These are phyloP conservation scores for Liodrosophila aerea DNA, from an alignment of 2,888 invertebrate species.

Conservation along the genomic window DNA sequence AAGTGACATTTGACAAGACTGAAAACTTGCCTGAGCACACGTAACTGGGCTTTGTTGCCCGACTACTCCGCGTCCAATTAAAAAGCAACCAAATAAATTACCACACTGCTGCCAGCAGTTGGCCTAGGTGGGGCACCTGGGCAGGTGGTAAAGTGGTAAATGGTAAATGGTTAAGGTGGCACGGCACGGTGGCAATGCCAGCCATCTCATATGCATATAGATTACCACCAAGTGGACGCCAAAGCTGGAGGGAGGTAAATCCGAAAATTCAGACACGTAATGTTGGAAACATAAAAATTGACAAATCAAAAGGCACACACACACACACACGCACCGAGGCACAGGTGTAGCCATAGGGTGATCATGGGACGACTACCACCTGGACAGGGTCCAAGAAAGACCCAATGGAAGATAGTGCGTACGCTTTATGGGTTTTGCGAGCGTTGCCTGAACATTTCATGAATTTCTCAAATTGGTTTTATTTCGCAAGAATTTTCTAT, in stretches of 20 bases:
- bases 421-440: constrained; percentile 63
- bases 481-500: constrained; percentile 56
- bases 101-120: constrained; percentile 1
- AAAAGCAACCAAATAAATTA: constrained; percentile 52
- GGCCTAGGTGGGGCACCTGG: neutral
- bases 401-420: constrained; percentile 15
- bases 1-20: neutral
- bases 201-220: constrained; percentile 39
- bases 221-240: constrained; percentile 10
- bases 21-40: constrained; percentile 11
- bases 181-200: constrained; percentile 2
- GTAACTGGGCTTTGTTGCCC: constrained; percentile 9
- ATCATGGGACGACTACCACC: constrained; percentile 7
- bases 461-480: constrained; percentile 45
- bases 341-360: neutral
- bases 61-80: constrained; percentile 35
- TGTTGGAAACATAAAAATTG: constrained; percentile 73
- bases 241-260: constrained; percentile 8
- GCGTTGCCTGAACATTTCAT: constrained; percentile 36
- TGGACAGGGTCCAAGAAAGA: neutral
- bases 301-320: constrained; percentile 55
- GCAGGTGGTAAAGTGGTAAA: neutral
- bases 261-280: constrained; percentile 72
- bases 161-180: constrained; percentile 13
- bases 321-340: constrained; percentile 20